Base-by-base conservation (phyloP, 2,888 invertebrate species). In the Ochropleura leucogaster region DNA sequence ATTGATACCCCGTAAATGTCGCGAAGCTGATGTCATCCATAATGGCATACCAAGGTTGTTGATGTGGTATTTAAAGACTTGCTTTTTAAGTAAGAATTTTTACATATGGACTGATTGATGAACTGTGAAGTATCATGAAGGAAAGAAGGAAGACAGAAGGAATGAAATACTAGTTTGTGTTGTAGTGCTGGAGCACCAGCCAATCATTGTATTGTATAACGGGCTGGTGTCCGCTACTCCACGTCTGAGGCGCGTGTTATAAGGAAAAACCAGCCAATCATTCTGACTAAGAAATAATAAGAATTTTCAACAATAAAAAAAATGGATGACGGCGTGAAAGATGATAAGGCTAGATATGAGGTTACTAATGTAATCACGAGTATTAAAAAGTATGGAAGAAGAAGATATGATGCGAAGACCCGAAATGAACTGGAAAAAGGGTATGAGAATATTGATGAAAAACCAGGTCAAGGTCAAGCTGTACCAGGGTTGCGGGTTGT, bases 21-120 rank as follows among this genome's bases (percentile, higher is more conserved):
- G 53, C n/a, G 40, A 14, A 4, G 51, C 55, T 80, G 63, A 80
- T 64, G 74, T 77, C 80, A 77, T 65, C 7, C 6, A 18, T 18
- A 49, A 74, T 30, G 51, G 53, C 74, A 65, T 44, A 16, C 0
- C 42, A 53, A 77, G 80, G 63, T 74, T 60, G 16, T 59, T 59
- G 16, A 79, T 30, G 63, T 16, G 12, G 42, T 57, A 72, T 60
- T n/a, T 44, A 14, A 18, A 44, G 44, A 5, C 6, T 53, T 20
- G 20, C 6, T 4, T 47, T 42, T 49, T 75, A 20, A 18, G 44
- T 14, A 20, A 16, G 9, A 18, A 44, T 30, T 40, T 9, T 55
- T 12, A 20, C 40, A 40, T 1, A 60, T n/a, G 12, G 14, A 40
- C 10, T 18, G 14, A 20, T 65, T 40, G 14, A 18, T 47, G 67